Percentiles rank a stretch among this genome's conserved stretches.
phyloP scores from a whole-genome alignment of 2,888 invertebrate genomes.

The Caenorhabditis sp. region DNA sequence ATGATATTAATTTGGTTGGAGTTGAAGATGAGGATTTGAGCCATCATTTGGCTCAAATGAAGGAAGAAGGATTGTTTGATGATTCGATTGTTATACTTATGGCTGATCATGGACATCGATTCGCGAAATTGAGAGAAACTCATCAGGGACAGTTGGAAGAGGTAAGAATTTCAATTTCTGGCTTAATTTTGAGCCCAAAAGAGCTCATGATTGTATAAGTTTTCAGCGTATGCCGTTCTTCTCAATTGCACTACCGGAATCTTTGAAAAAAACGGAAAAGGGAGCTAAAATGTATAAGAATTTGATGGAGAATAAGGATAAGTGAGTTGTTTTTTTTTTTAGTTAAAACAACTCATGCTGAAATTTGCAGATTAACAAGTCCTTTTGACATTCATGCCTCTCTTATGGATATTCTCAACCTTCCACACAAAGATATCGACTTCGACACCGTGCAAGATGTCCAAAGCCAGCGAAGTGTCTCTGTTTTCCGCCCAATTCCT shows the following conservation, averaged over 20 bases:
- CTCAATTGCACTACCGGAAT: constrained; percentile 59
- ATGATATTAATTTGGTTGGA: constrained; percentile 83
- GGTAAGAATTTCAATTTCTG: too few relatives aligned
- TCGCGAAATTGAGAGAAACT: constrained; percentile 83
- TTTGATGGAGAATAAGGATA: constrained; percentile 54
- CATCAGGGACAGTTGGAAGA: constrained; percentile 79
- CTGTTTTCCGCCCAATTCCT: constrained; percentile 61
- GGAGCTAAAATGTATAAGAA: constrained; percentile 51
- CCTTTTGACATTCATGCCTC: constrained; percentile 90
- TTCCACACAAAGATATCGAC: constrained; percentile 17
- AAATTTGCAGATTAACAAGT: constrained; percentile 77
- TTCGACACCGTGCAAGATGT: constrained; percentile 13
- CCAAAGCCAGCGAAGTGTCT: constrained; percentile 43
- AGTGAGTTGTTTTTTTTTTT: constrained; percentile 1
- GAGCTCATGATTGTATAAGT: too few relatives aligned
- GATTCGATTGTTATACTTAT: constrained; percentile 86
- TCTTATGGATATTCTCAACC: constrained; percentile 78
- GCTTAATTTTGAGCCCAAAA: too few relatives aligned
- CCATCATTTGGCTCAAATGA: constrained; percentile 50
- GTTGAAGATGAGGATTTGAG: constrained; percentile 62
- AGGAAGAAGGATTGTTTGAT: constrained; percentile 77
- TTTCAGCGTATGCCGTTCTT: constrained; percentile 87
- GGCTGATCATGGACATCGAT: constrained; percentile 92
- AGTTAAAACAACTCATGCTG: too few relatives aligned
- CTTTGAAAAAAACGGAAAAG: constrained; percentile 48